These are phyloP conservation scores for Etheostoma nigrum DNA, from an alignment of 2,797 vertebrate species.

Conservation along the genomic window DNA sequence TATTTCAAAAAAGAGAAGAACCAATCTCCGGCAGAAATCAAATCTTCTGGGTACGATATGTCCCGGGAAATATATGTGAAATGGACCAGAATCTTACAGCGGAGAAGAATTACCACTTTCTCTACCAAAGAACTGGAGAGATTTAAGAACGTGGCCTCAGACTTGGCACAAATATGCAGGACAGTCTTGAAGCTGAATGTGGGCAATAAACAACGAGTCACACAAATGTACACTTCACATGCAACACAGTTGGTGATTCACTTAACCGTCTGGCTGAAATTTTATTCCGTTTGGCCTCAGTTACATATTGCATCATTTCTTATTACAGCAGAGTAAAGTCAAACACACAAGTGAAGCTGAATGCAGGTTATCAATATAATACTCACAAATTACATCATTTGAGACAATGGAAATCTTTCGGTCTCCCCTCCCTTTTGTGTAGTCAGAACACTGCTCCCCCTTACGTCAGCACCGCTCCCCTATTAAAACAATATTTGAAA, in stretches of 20 bases:
- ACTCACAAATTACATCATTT: constrained; percentile 80
- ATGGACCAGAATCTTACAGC: constrained; percentile 58
- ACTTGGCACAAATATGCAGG: constrained; percentile 79
- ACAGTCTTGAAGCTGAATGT: constrained; percentile 81
- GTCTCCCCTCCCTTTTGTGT: constrained; percentile 74
- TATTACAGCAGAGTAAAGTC: constrained; percentile 63
- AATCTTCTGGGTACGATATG: constrained; percentile 10
- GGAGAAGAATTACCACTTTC: constrained; percentile 67
- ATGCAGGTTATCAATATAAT: constrained; percentile 82
- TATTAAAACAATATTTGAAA: constrained; percentile 84
- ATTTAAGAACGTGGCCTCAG: constrained; percentile 79
- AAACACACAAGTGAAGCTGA: constrained; percentile 62
- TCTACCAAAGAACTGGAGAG: constrained; percentile 71
- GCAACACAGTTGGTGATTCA: constrained; percentile 80
- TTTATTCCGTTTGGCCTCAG: constrained; percentile 66
- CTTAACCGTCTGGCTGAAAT: constrained; percentile 75
- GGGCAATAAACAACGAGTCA: constrained; percentile 86
- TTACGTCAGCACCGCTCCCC: constrained; percentile 76
- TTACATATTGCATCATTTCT: constrained; percentile 76
- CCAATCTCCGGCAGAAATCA: constrained; percentile 2
- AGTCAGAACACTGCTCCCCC: constrained; percentile 71
- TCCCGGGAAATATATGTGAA: constrained; percentile 68
- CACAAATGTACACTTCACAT: constrained; percentile 81
- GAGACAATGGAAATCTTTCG: constrained; percentile 83
- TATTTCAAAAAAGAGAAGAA: not conserved